Evolutionary conservation across 2,888 invertebrate species (phyloP).

Genomic region (Lycaena phlaeas): DNA sequence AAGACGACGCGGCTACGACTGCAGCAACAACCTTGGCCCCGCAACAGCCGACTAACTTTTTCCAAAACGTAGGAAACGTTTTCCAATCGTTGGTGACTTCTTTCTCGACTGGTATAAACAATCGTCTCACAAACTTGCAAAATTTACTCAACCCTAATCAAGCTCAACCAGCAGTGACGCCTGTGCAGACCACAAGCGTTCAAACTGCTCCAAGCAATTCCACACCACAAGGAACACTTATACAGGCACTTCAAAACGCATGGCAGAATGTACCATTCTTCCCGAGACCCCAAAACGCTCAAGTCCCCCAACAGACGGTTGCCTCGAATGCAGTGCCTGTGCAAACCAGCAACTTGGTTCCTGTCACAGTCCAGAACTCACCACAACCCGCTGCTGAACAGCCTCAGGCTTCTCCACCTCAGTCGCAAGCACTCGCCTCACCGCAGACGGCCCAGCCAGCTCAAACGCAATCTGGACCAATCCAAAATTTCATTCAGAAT

Average conservation of each 20-base stretch:
- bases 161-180: neutral
- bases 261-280: neutral
- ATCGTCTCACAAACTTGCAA: neutral
- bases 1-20: conserved; percentile 11
- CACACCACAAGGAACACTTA: no score
- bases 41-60: neutral
- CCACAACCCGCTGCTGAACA: conserved; percentile 1
- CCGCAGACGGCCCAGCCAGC: conserved; percentile 11
- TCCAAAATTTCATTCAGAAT: conserved; percentile 35
- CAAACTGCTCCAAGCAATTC: no score
- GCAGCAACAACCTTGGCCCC: neutral
- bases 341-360: conserved; percentile 4
- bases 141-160: neutral
- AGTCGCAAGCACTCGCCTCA: conserved; percentile 13
- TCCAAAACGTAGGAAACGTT: neutral
- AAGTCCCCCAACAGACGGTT: neutral
- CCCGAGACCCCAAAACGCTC: no score
- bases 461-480: conserved; percentile 24
- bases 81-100: no score
- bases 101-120: no score
- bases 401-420: conserved; percentile 10
- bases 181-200: conserved; percentile 7
- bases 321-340: conserved; percentile 3
- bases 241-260: neutral
- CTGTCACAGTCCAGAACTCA: conserved; percentile 10